These are phyloP conservation scores for Trileptium ribeirensis DNA, from an alignment of 2,888 invertebrate genomes.

Conservation along the genomic window DNA sequence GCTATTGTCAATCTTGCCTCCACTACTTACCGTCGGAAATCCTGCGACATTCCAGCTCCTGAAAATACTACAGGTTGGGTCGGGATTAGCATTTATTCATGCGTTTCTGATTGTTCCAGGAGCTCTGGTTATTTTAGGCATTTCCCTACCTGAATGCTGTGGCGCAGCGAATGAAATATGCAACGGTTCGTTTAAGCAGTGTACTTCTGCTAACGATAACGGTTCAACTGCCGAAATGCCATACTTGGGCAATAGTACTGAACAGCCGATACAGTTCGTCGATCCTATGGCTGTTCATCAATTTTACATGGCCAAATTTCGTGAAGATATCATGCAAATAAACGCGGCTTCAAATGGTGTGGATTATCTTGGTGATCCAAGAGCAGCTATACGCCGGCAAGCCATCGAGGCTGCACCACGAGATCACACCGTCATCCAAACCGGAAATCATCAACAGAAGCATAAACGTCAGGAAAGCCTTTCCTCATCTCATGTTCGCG, in stretches of 20 bases:
- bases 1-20: background rate
- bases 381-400: too few relatives aligned
- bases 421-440: too few relatives aligned
- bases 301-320: slow-evolving; percentile 18
- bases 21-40: background rate
- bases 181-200: background rate
- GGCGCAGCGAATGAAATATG: background rate
- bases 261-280: background rate
- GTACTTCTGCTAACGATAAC: slow-evolving; percentile 34
- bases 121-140: background rate
- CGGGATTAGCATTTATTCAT: background rate
- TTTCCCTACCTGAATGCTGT: background rate
- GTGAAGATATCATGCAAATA: slow-evolving; percentile 15
- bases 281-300: slow-evolving; percentile 7
- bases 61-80: background rate
- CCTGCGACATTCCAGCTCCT: background rate
- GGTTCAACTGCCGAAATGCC: slow-evolving; percentile 43
- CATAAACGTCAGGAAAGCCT: too few relatives aligned
- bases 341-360: too few relatives aligned
- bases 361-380: too few relatives aligned
- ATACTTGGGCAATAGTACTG: slow-evolving; percentile 35
- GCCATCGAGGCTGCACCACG: too few relatives aligned
- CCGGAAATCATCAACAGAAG: too few relatives aligned
- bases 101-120: background rate
- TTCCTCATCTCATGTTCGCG: too few relatives aligned